Percentiles rank a stretch among this genome's conserved stretches.
phyloP scores from a whole-genome alignment of 2,113 vertebrate species.

The Petromus typicus region DNA sequence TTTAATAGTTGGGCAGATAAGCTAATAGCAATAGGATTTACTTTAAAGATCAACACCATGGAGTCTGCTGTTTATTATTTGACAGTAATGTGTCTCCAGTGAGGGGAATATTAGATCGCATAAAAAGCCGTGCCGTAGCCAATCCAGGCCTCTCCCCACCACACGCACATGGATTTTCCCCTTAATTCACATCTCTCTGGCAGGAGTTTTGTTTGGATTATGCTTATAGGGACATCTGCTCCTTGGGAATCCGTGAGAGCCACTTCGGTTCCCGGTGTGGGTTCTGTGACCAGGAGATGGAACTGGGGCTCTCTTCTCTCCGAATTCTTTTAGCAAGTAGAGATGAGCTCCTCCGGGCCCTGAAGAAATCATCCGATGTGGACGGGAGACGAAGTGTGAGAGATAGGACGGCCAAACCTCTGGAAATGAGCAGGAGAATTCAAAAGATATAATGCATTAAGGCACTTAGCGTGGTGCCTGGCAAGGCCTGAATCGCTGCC shows the following conservation, averaged over 20 bases:
- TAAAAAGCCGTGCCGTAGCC: neutral
- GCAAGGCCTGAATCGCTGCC: neutral
- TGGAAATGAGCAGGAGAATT: neutral
- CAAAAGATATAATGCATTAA: neutral
- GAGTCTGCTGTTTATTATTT: constrained; percentile 78
- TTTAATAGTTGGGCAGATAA: constrained; percentile 82
- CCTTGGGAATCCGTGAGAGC: constrained; percentile 10
- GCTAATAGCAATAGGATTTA: constrained; percentile 82
- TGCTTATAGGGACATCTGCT: constrained; percentile 43
- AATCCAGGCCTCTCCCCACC: neutral
- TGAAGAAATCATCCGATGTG: accelerated
- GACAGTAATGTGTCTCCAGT: constrained; percentile 69
- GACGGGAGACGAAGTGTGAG: neutral
- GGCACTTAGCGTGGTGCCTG: neutral
- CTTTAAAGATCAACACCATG: constrained; percentile 79
- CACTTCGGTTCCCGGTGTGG: neutral
- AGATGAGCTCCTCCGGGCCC: neutral
- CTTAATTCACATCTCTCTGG: constrained; percentile 15
- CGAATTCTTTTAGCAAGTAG: neutral
- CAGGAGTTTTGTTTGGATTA: constrained; percentile 59
- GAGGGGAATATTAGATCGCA: constrained; percentile 65
- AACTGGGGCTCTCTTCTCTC: neutral
- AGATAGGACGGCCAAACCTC: neutral
- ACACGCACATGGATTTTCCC: constrained; percentile 42
- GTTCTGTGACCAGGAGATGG: neutral